Percentiles rank a stretch among this genome's conserved stretches.
phyloP scores from a whole-genome alignment of 2,888 invertebrate genomes.

The Iselma pallidipennis region DNA sequence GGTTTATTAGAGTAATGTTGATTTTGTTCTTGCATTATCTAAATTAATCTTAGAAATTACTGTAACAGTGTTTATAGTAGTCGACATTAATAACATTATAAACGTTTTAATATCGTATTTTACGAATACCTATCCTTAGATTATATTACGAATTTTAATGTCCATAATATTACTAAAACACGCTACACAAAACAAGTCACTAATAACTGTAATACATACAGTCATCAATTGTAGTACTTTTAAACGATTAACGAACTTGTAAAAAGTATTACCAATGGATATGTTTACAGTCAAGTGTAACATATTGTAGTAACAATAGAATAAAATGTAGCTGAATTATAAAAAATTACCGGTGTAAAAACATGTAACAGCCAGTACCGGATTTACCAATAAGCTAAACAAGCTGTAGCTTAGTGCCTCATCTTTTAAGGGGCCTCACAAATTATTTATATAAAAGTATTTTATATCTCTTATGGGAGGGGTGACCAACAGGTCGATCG shows the following conservation, averaged over 20 bases:
- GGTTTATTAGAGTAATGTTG: slow-evolving; percentile 8
- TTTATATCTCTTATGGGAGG: no score
- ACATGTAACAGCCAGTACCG: no score
- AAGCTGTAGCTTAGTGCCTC: no score
- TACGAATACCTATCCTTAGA: slow-evolving; percentile 38
- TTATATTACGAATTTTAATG: slow-evolving; percentile 43
- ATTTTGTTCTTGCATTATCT: slow-evolving; percentile 42
- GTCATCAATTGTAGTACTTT: no score
- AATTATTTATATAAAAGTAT: no score
- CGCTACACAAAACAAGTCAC: slow-evolving; percentile 9
- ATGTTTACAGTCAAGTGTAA: no score
- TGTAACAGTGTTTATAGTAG: slow-evolving; percentile 47
- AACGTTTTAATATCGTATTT: slow-evolving; percentile 49
- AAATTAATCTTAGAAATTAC: slow-evolving; percentile 52
- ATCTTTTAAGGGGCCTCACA: no score
- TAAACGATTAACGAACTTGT: no score
- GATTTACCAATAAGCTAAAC: no score
- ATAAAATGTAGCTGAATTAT: neutral
- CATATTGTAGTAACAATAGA: slow-evolving; percentile 4
- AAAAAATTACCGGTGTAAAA: neutral
- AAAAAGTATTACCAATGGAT: no score
- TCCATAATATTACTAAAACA: slow-evolving; percentile 26
- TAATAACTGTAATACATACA: no score
- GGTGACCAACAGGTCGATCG: no score
- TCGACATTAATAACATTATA: slow-evolving; percentile 46